Base-by-base conservation (phyloP, 2,888 invertebrate genomes). In the Drepanosiphum platanoidis region DNA sequence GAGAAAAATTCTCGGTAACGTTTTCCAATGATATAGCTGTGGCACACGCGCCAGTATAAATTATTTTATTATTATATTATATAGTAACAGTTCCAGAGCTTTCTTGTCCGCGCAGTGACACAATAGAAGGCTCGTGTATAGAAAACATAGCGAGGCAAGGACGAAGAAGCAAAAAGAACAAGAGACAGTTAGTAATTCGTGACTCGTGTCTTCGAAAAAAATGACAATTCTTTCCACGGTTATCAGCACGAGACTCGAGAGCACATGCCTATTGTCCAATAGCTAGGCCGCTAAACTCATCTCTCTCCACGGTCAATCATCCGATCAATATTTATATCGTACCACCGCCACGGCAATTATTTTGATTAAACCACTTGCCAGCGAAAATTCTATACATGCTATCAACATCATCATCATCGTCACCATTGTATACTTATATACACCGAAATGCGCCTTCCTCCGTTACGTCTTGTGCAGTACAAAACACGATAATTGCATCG, bases 161-260 rank as follows among this genome's bases (percentile, higher is more conserved):
- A 70, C 46, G 80, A 39, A 46, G 42, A 75, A 75, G 46, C 64
- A 30, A 75, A 75, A 68, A 75, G 61, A 75, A 75, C 66, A 75
- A 84, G 66, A 74, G 64, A 72, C 71, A 71, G 81, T 74, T 74
- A 66, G 74, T 83, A 83, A 83, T 83, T 83, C 32, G 42, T 83
- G 82, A 83, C 86, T 86, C 86, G 86, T 86, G 86, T 86, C 86
- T 81, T 46, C 82, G 79, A 82, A 87, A 84, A 87, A 87, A 87
- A 87, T 86, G 87, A 86, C 87, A 87, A 87, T 87, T 87, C 83
- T 66, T 74, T 82, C 68, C 84, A 84, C 84, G 84, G 75, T 39
- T 84, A 75, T 84, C 77, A 84, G 84, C 84, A 84, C 84, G 84
- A 77, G 84, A 84, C 84, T 70, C 58, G 52, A 66, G 68, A 84